These are phyloP conservation scores for Parnassius glacialis DNA, from an alignment of 2,888 invertebrate species.

Conservation along the genomic window DNA sequence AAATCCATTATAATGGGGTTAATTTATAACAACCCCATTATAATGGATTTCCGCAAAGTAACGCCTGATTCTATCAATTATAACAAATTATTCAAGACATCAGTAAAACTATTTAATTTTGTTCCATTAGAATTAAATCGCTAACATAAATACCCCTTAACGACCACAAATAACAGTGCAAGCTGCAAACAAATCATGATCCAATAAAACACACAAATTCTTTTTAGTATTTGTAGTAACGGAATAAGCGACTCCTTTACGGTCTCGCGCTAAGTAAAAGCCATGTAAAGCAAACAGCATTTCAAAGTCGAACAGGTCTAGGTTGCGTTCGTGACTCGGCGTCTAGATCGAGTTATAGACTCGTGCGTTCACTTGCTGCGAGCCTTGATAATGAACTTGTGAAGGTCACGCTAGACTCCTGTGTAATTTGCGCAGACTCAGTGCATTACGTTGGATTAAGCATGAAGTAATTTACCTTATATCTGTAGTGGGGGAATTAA, in stretches of 20 bases:
- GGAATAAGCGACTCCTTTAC: neutral
- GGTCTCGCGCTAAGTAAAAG: neutral
- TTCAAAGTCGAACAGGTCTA: conserved; percentile 14
- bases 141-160: too few species aligned
- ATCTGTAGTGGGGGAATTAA: too few species aligned
- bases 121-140: too few species aligned
- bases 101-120: too few species aligned
- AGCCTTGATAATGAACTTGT: conserved; percentile 21
- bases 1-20: too few species aligned
- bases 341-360: conserved; percentile 3
- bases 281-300: conserved; percentile 6
- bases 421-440: conserved; percentile 3
- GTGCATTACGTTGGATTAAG: too few species aligned
- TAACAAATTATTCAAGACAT: too few species aligned
- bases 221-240: neutral
- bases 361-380: conserved; percentile 8
- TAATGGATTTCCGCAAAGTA: too few species aligned
- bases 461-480: too few species aligned
- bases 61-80: too few species aligned
- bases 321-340: neutral
- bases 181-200: neutral
- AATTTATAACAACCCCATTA: too few species aligned
- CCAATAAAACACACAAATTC: neutral
- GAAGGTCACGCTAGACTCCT: conserved; percentile 16
- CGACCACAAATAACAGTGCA: too few species aligned